Evolutionary conservation across 2,888 invertebrate species (phyloP), one percentile per base, ranked within the genome.

Genomic region (Drosophila picticornis): DNA sequence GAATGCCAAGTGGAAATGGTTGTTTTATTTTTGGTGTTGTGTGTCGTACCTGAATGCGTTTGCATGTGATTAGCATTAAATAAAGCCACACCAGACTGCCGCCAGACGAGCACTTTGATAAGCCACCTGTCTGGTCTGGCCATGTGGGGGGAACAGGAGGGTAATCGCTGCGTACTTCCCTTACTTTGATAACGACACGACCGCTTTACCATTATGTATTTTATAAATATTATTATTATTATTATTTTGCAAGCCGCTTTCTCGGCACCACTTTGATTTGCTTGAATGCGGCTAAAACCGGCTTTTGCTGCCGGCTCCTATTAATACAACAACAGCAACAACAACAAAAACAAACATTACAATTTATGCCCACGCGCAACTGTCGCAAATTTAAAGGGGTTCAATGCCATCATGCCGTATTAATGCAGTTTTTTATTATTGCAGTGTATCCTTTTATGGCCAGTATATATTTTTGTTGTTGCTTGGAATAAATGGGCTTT

Each of bases 401-500:
- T 85, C 90, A 90, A 78, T 70, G 90, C 74, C 90, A 74, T 73
- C 46, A 74, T 75, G 46, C 57, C 67, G 77, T 81, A 65, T 73
- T 27, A 70, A 75, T 84, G 64, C 75, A 69, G 48, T 57, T 75
- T 70, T 40, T 56, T 46, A 34, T 51, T 48, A 34, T 50, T n/a
- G n/a, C 25, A 32, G 58, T 25, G 2, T 34, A 6, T n/a, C 5
- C 31, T 52, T 52, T 25, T 10, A 25, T 13, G 13, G 13, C 19
- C 50, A 4, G 40, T n/a, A 5, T 43, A 5, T 43, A 2, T 43
- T 2, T 5, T 22, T 43, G 62, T 25, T 10, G n/a, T n/a, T n/a
- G n/a, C n/a, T n/a, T n/a, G n/a, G n/a, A n/a, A n/a, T n/a, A n/a
- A n/a, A n/a, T n/a, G n/a, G n/a, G n/a, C n/a, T n/a, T 16, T 13